Conservation (phyloP, 1,140 invertebrate species). For the Bursaphelenchus mucronatus region DNA sequence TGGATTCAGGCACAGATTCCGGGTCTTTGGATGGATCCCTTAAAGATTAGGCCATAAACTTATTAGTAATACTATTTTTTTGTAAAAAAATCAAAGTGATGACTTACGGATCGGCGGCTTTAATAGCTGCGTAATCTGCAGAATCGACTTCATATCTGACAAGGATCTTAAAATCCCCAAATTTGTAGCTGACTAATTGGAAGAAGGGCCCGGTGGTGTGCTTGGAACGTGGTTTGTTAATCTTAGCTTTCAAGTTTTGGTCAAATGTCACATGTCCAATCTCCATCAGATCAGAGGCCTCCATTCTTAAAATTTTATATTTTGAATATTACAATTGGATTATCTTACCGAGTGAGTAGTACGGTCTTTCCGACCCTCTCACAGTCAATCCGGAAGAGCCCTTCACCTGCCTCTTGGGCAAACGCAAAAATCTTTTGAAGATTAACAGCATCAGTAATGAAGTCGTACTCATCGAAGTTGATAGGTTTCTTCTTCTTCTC, state of each 20-base stretch:
- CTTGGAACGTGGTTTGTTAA: conserved; percentile 54
- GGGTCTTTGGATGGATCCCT: conserved; percentile 40
- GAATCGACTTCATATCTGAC: conserved; percentile 58
- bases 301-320: conserved; percentile 50
- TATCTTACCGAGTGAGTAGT: conserved; percentile 41
- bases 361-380: conserved; percentile 60
- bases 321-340: conserved; percentile 2
- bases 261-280: conserved; percentile 30
- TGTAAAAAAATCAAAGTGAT: too few species aligned
- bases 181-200: conserved; percentile 58
- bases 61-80: not conserved
- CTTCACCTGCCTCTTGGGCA: conserved; percentile 57
- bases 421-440: conserved; percentile 60
- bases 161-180: conserved; percentile 57
- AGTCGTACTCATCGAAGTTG: conserved; percentile 57
- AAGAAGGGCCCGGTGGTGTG: conserved; percentile 59
- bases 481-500: conserved; percentile 58
- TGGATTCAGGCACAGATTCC: conserved; percentile 50
- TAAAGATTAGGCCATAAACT: conserved; percentile 3
- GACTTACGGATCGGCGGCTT: conserved; percentile 28
- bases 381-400: conserved; percentile 59
- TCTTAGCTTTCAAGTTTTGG: conserved; percentile 54
- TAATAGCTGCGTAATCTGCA: conserved; percentile 52
- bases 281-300: conserved; percentile 60
- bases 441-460: conserved; percentile 60